A percentile compares a stretch with the other conserved stretches of the same genome.
Evolutionary conservation across 1,140 invertebrate species (phyloP).

Genomic region (Aphelenchoides avenae): DNA sequence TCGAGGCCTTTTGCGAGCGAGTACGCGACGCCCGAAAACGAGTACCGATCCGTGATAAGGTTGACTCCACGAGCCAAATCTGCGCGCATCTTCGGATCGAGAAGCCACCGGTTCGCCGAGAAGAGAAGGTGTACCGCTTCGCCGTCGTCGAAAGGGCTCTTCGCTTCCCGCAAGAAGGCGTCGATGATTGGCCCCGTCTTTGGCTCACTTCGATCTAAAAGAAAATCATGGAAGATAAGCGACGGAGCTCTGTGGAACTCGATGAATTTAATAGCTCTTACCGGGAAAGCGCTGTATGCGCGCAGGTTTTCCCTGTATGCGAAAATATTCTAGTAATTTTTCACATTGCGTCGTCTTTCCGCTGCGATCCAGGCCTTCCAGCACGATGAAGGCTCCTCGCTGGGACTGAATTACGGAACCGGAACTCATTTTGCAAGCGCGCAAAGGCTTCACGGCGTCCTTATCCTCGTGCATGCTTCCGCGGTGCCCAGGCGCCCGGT

Average conservation of each 20-base stretch:
- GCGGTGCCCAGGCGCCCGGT: no score
- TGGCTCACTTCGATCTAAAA: slow-evolving; percentile 30
- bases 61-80: slow-evolving; percentile 70
- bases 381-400: slow-evolving; percentile 69
- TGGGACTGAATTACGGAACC: no score
- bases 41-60: slow-evolving; percentile 74
- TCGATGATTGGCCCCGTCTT: slow-evolving; percentile 18
- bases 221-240: no score
- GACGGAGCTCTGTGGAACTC: no score
- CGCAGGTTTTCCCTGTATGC: slow-evolving; percentile 47
- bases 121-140: slow-evolving; percentile 84
- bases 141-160: slow-evolving; percentile 9
- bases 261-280: no score
- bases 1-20: slow-evolving; percentile 69
- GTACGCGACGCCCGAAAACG: slow-evolving; percentile 78
- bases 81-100: slow-evolving; percentile 65
- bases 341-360: slow-evolving; percentile 85
- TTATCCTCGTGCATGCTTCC: no score
- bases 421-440: no score
- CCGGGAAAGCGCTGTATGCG: slow-evolving; percentile 60
- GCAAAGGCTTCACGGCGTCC: no score
- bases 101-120: slow-evolving; percentile 88
- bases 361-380: slow-evolving; percentile 85
- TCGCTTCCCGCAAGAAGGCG: slow-evolving; percentile 17
- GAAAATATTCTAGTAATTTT: slow-evolving; percentile 66